Evolutionary conservation across 2,797 vertebrate genomes (phyloP), one percentile per base, ranked within the genome.

Genomic region (Setipinna tenuifilis): DNA sequence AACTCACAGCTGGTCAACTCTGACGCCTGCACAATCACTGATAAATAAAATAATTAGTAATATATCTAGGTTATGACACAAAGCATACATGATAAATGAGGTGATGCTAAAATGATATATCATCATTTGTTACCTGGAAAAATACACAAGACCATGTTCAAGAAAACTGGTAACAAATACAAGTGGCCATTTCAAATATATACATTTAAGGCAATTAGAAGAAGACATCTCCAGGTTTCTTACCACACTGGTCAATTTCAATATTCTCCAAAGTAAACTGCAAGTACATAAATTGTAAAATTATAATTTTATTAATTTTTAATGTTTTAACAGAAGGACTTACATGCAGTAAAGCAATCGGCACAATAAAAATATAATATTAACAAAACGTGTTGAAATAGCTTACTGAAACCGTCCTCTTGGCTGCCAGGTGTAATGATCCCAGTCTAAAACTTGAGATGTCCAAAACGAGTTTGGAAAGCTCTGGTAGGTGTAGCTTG

Each of bases 231-330:
- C 19, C 28, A 25, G 19, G 16, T 82, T 88, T 90, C 92, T 94
- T 95, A 96, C 95, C 95, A 92, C 95, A 91, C 58, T 96, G 91
- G 14, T 90, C 91, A 90, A 97, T 95, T 93, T 95, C 95, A 91
- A 97, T 96, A 90, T 91, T 94, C 87, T 97, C 95, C 89, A 96
- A 88, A 91, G 93, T 96, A 92, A 97, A 96, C 96, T 97, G 61
- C 35, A 44, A 19, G 41, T 6, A 90, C 84, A 31, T 80, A 23
- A 85, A 85, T 3, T 16, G 31, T 31, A 31, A 28, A 31, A 16
- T 17, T 16, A 83, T 12, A 28, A 41, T 41, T 41, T 2, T 2
- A 28, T 14, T 21, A n/a, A 80, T 3, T 25, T 54, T 25, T 41
- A 31, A 1, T 65, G 28, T 14, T 21, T 82, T 81, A 23, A 71